These are phyloP conservation scores for Crocodylus rhombifer DNA, from an alignment of 2,797 vertebrate species.

Conservation along the genomic window DNA sequence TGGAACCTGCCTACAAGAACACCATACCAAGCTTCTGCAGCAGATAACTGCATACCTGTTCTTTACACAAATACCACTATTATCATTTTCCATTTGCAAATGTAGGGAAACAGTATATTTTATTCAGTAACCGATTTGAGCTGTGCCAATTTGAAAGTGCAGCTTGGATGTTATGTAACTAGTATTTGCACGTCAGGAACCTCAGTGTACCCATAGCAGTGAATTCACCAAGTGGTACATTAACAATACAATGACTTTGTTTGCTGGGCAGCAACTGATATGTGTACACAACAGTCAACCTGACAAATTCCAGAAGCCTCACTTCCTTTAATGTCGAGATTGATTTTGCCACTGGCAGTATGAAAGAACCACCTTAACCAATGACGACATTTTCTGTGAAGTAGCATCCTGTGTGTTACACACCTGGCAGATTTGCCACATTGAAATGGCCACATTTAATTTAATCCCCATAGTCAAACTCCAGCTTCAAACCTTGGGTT, in stretches of 20 bases:
- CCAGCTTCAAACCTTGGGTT: neutral
- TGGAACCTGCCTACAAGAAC: neutral
- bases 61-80: neutral
- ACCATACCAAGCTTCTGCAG: neutral
- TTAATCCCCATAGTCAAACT: neutral
- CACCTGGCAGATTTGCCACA: neutral
- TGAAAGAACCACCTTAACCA: neutral
- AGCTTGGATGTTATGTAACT: neutral
- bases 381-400: neutral
- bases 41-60: neutral
- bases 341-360: neutral
- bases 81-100: neutral
- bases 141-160: neutral
- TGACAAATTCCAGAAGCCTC: neutral
- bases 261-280: neutral
- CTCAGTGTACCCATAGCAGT: neutral
- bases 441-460: neutral
- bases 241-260: neutral
- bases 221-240: neutral
- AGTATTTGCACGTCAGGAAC: neutral
- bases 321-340: neutral
- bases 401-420: neutral
- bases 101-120: neutral
- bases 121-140: neutral
- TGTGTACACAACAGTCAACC: neutral